Percentiles rank a stretch among this genome's conserved stretches.
Evolutionary conservation across 64 coral and sea anemone genomes (phyloP).

Genomic region (Trachythela sp.): DNA sequence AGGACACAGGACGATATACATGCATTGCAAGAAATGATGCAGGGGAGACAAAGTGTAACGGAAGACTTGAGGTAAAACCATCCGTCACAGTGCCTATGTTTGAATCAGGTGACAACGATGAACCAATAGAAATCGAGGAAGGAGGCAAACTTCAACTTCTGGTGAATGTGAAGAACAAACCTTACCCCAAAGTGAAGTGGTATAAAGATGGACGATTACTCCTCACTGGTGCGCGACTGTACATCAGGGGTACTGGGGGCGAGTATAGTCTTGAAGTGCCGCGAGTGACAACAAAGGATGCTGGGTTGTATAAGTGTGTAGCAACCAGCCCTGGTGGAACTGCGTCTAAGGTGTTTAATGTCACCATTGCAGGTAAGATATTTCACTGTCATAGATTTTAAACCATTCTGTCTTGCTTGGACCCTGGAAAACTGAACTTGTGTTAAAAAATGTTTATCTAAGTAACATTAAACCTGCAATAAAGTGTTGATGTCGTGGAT

Average conservation of each 20-base stretch:
- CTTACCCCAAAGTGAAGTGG: neutral
- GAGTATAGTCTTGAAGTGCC: neutral
- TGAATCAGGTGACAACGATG: neutral
- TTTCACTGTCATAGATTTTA: neutral
- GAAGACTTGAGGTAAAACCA: constrained; percentile 6
- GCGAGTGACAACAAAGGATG: neutral
- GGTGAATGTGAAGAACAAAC: neutral
- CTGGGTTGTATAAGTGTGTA: constrained; percentile 8
- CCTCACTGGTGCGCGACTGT: neutral
- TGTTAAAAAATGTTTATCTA: too few relatives aligned
- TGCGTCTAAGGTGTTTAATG: neutral
- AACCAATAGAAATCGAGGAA: neutral
- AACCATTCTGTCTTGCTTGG: too few relatives aligned
- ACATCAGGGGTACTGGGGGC: neutral
- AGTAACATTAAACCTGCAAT: too few relatives aligned
- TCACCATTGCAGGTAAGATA: neutral
- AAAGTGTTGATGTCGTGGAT: too few relatives aligned
- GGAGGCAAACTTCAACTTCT: neutral
- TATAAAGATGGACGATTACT: constrained; percentile 7
- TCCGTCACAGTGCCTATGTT: neutral
- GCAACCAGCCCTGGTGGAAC: neutral
- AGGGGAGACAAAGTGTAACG: neutral
- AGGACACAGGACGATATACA: neutral
- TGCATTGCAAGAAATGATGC: neutral
- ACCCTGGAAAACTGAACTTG: too few relatives aligned